Percentiles rank a stretch among this genome's conserved stretches.
These are phyloP conservation scores for Sinopyrophorus schimmeli DNA, from an alignment of 2,888 invertebrate species.

Conservation along the genomic window DNA sequence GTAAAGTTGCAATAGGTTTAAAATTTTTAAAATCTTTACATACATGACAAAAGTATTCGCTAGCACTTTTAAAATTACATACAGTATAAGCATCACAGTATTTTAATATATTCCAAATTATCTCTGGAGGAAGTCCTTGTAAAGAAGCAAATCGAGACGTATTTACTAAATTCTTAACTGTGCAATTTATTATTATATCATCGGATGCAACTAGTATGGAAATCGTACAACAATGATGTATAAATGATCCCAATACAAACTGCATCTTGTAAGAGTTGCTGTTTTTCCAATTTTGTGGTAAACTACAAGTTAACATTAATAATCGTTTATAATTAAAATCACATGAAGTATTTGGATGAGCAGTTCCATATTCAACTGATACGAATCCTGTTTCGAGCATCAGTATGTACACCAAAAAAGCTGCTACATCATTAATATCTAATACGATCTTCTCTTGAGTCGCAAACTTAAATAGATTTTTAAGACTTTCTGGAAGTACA, in stretches of 20 bases:
- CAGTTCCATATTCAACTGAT: constrained; percentile 37
- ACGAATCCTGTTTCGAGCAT: constrained; percentile 53
- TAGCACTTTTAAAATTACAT: constrained; percentile 39
- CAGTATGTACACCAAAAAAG: constrained; percentile 49
- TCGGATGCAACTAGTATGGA: constrained; percentile 40
- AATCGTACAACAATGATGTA: constrained; percentile 41
- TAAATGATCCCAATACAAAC: constrained; percentile 42
- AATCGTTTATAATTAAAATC: constrained; percentile 44
- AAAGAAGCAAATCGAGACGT: constrained; percentile 44
- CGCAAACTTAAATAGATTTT: constrained; percentile 39
- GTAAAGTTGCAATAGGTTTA: no score
- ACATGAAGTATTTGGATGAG: constrained; percentile 30
- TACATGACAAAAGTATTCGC: constrained; percentile 40
- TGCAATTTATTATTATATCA: constrained; percentile 49
- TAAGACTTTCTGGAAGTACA: constrained; percentile 44
- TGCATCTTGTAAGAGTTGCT: constrained; percentile 40
- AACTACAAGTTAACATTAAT: constrained; percentile 36
- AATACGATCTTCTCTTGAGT: constrained; percentile 16
- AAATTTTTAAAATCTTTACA: no score
- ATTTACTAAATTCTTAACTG: constrained; percentile 39
- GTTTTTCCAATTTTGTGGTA: constrained; percentile 44
- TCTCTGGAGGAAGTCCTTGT: constrained; percentile 52
- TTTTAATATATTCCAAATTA: constrained; percentile 31
- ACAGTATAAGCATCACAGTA: constrained; percentile 11
- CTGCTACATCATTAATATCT: constrained; percentile 44